Percentiles rank a stretch among this genome's conserved stretches.
Conservation (phyloP, 2,113 vertebrate species). For the Rhabdomys dilectus region DNA sequence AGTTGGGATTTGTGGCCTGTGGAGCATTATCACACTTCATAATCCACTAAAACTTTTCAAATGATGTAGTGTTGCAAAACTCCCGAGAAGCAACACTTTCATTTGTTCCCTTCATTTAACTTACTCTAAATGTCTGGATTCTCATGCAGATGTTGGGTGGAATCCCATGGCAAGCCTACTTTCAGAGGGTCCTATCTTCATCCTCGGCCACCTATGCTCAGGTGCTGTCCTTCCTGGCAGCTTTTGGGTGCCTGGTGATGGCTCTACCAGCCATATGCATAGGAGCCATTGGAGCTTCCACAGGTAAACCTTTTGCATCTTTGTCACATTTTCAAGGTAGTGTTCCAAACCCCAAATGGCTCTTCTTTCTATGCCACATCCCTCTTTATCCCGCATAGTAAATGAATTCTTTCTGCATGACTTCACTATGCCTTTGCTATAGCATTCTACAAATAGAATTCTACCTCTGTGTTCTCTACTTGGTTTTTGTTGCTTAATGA, state of each 20-base stretch:
- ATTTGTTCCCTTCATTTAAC: neutral
- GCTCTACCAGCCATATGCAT: conserved; percentile 95
- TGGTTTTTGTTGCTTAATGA: neutral
- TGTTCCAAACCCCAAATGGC: neutral
- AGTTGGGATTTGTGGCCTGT: neutral
- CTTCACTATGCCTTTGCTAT: neutral
- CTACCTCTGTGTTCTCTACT: neutral
- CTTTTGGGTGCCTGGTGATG: conserved; percentile 97
- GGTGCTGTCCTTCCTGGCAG: conserved; percentile 97
- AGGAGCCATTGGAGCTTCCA: conserved; percentile 97
- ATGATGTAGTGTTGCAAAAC: neutral
- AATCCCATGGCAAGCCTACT: conserved; percentile 99
- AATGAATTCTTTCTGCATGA: neutral
- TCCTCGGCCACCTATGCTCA: conserved; percentile 98
- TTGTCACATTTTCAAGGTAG: neutral
- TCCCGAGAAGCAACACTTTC: neutral
- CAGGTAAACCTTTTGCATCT: conserved; percentile 87
- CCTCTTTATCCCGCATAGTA: neutral
- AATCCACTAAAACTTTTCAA: neutral
- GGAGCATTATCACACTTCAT: neutral
- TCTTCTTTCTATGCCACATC: neutral
- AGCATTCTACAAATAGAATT: neutral
- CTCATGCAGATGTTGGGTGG: conserved; percentile 94
- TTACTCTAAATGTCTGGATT: conserved; percentile 7
- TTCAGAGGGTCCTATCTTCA: conserved; percentile 97